Evolutionary conservation across 2,888 invertebrate species (phyloP), one percentile per base, ranked within the genome.

Genomic region (Blastobasis adustella): DNA sequence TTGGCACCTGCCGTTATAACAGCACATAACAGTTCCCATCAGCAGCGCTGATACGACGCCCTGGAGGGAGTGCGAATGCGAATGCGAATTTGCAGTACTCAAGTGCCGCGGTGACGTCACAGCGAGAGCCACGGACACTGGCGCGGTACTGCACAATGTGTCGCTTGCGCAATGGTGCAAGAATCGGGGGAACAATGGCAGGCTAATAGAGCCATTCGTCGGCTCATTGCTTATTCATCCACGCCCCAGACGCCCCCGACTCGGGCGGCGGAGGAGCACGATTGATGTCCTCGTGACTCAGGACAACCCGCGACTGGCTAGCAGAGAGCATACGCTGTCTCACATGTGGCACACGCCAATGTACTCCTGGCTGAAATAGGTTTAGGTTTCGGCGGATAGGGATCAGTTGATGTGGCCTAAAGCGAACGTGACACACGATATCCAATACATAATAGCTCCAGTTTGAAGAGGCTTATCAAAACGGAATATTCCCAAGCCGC

Each of bases 141-240:
- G n/a, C n/a, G n/a, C n/a, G 65, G 70, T 75, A 71, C 65, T 67
- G 80, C 83, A 86, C 86, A 86, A 87, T 84, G 71, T 75, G 79
- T 78, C 79, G 78, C 82, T 88, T 88, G 85, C 84, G 86, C 86
- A 88, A 86, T 70, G 65, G 67, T 23, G 23, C 65, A 77, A 61
- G 72, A 76, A 81, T 78, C 78, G 62, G 65, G 66, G 73, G 80
- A 86, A 86, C 86, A 86, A 87, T 86, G 76, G 84, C 64, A 71
- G 73, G 75, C 76, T 87, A 88, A 88, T 88, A 88, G 82, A 88
- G 88, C 76, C 85, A 85, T 88, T 87, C 82, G 81, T 75, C 74
- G 79, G 77, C 79, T 85, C 86, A 86, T 87, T 87, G 84, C 84
- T 78, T 85, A 88, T 88, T 86, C 86, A 83, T 86, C 80, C 82